Percentiles rank a stretch among this genome's conserved stretches.
These are phyloP conservation scores for Orchesellides sinensis DNA, from an alignment of 2,888 invertebrate genomes.

Conservation along the genomic window DNA sequence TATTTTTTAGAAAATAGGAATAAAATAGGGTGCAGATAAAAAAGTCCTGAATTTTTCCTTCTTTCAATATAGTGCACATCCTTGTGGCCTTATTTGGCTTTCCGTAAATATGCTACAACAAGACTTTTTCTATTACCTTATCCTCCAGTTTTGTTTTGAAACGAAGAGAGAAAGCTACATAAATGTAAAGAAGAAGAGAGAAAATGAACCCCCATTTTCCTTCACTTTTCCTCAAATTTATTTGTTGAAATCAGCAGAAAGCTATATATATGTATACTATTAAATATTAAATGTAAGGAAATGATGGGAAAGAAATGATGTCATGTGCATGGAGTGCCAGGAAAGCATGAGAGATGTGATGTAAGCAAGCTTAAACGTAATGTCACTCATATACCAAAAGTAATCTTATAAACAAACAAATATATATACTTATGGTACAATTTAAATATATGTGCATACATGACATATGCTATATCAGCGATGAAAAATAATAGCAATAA, in stretches of 20 bases:
- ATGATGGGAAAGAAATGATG: slow-evolving; percentile 22
- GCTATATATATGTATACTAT: slow-evolving; percentile 2
- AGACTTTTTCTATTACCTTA: neutral
- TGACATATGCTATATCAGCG: neutral
- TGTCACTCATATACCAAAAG: too few relatives aligned
- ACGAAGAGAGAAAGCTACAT: neutral
- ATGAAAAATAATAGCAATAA: neutral
- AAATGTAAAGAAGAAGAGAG: slow-evolving; percentile 1
- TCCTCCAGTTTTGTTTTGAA: neutral
- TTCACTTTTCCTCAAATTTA: slow-evolving; percentile 31
- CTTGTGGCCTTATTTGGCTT: neutral
- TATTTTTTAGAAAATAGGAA: neutral
- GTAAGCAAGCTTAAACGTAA: neutral
- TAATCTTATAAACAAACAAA: too few relatives aligned
- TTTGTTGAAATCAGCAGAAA: slow-evolving; percentile 23
- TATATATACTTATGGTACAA: too few relatives aligned
- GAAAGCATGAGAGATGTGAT: neutral
- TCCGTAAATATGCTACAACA: neutral
- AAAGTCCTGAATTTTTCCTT: neutral
- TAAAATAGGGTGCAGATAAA: neutral
- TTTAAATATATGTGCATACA: too few relatives aligned
- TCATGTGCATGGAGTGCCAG: neutral
- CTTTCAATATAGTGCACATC: neutral
- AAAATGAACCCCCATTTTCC: slow-evolving; percentile 31
- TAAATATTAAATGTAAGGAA: slow-evolving; percentile 16